Evolutionary conservation across 1,140 invertebrate species (phyloP).

Genomic region (Drosophila willistoni): DNA sequence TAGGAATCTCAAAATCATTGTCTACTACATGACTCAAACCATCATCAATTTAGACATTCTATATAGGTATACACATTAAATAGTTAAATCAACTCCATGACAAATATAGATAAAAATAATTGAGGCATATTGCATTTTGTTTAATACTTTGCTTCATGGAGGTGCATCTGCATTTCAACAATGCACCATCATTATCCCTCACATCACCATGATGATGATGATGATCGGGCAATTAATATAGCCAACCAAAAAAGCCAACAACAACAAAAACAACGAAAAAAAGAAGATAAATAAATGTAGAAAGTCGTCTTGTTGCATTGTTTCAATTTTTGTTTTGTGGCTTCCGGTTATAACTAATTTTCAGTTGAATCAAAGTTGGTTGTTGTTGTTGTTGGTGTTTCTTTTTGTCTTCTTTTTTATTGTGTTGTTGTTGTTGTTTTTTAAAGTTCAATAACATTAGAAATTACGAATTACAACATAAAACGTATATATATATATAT

Average conservation of each 20-base stretch:
- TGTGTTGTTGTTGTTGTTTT: slow-evolving; percentile 21
- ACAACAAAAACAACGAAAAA: background rate
- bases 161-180: slow-evolving; percentile 46
- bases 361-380: slow-evolving; percentile 67
- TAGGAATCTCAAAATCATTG: too few relatives aligned
- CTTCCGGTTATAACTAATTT: slow-evolving; percentile 76
- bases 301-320: slow-evolving; percentile 70
- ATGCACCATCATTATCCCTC: slow-evolving; percentile 46
- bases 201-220: slow-evolving; percentile 11
- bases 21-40: too few relatives aligned
- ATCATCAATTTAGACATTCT: background rate
- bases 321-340: slow-evolving; percentile 60
- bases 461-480: slow-evolving; percentile 77
- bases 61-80: background rate
- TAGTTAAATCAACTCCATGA: slow-evolving; percentile 3
- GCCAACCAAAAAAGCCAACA: slow-evolving; percentile 12
- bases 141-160: slow-evolving; percentile 18
- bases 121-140: slow-evolving; percentile 14
- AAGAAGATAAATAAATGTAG: slow-evolving; percentile 53
- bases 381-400: slow-evolving; percentile 18
- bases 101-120: slow-evolving; percentile 4
- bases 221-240: slow-evolving; percentile 25
- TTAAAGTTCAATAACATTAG: slow-evolving; percentile 82
- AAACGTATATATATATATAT: slow-evolving; percentile 21
- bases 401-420: background rate